These are phyloP conservation scores for Bombyx mandarina DNA, from an alignment of 1,140 invertebrate genomes.

Conservation along the genomic window DNA sequence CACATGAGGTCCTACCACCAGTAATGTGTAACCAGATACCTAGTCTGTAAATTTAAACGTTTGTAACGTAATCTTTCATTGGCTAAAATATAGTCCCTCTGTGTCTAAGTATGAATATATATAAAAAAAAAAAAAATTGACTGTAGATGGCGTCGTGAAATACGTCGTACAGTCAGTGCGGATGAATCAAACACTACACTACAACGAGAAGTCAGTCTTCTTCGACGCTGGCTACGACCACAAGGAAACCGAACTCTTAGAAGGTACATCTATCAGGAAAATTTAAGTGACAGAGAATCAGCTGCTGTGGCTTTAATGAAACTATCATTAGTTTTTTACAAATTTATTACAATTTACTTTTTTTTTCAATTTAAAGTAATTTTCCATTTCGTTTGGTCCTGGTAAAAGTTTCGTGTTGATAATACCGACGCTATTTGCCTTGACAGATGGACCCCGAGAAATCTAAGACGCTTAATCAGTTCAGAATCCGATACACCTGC, in stretches of 20 bases:
- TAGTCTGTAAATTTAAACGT: too few species aligned
- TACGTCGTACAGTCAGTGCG: slow-evolving; percentile 47
- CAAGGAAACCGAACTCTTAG: slow-evolving; percentile 29
- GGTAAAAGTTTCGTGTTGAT: background rate
- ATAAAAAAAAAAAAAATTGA: background rate
- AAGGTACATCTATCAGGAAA: slow-evolving; percentile 12
- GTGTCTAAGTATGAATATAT: too few species aligned
- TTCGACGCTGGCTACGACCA: slow-evolving; percentile 28
- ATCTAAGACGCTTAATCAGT: slow-evolving; percentile 40
- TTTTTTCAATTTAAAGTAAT: too few species aligned
- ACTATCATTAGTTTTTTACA: too few species aligned
- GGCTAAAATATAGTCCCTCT: too few species aligned
- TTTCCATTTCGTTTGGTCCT: background rate
- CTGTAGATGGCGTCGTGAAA: slow-evolving; percentile 38
- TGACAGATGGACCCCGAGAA: slow-evolving; percentile 49
- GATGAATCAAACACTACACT: slow-evolving; percentile 33
- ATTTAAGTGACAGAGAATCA: too few species aligned
- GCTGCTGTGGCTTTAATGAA: too few species aligned
- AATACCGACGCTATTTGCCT: background rate
- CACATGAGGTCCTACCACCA: too few species aligned
- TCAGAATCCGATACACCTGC: slow-evolving; percentile 31
- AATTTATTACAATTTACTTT: too few species aligned
- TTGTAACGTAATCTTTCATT: too few species aligned
- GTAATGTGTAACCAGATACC: too few species aligned
- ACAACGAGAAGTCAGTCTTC: slow-evolving; percentile 29